Base-by-base conservation (phyloP, 2,888 invertebrate genomes). In the Aethes cnicana region DNA sequence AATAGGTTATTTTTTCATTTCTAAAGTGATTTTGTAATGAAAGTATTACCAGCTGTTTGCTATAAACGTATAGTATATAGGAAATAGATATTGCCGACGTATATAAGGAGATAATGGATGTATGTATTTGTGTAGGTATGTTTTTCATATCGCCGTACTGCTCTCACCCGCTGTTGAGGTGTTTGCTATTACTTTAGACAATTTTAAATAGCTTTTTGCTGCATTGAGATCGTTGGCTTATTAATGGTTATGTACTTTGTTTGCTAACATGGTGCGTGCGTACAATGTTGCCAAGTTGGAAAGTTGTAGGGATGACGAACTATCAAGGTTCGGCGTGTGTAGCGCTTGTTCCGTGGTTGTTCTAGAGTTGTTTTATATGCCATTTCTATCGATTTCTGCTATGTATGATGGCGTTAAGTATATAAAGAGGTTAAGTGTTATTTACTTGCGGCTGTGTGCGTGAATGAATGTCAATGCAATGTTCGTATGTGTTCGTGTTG, bases 1-100 rank as follows among this genome's bases (percentile, higher is more conserved):
- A 79, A 74, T 78, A 82, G 83, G 83, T 86, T 84, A 84, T 74
- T 77, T 82, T 71, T 65, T 69, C 58, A 72, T 68, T 60, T 57
- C 56, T 48, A 39, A 50, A 59, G 61, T 59, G 55, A 69, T 66
- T 63, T 63, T 55, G 62, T 56, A 47, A 47, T 35, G 53, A 56
- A 59, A 57, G 47, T 33, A 46, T 47, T 60, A 63, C 64, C 65
- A 70, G 66, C 63, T 68, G 68, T 65, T 62, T 55, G 50, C 47
- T 49, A 53, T 62, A 18, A 41, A 47, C 37, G 37, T 57, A 28
- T 57, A 54, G 47, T 61, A 49, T 54, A 52, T 57, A 62, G 55
- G 26, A 52, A 35, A 25, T 56, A 59, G 55, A 62, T 68, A 63
- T 66, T n/a, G n/a, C n/a, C 62, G 55, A 63, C 48, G 55, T 66